Evolutionary conservation across 2,113 vertebrate genomes (phyloP), one percentile per base, ranked within the genome.

Genomic region (Loxodonta africana): DNA sequence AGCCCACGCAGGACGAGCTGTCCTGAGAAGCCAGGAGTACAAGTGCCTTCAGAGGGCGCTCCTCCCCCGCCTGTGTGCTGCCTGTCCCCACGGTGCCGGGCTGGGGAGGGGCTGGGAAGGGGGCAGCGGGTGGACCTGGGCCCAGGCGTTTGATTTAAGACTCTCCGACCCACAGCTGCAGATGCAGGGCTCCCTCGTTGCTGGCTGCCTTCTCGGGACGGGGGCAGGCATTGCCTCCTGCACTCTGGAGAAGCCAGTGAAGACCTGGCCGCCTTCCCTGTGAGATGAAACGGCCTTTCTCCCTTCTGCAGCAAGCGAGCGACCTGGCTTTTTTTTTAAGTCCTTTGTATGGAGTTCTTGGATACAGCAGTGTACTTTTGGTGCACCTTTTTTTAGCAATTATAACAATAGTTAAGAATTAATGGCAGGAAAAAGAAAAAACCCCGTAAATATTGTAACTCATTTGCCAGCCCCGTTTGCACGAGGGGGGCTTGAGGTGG

Each of bases 1-100:
- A 10, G 11, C 11, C 53, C 14, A 14, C 15, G 53, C 9, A 57
- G 53, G 11, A 57, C 15, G 11, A 3, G 53, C 53, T 98, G 96
- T 97, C 93, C 89, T 92, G 73, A 67, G 97, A 98, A 98, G 98
- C 97, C 98, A 98, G 98, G 98, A 99, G 98, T 98, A 99, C 98
- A 99, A 98, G 98, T 99, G 98, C 98, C 98, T 99, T 99, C 98
- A 57, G 83, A 97, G 98, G 98, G 98, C 98, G 88, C 95, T 85
- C 97, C 98, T 98, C 94, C 76, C 96, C 94, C 95, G 97, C 97
- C 57, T 57, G 33, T 33, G 63, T 97, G 91, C 90, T 95, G 94
- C 94, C 88, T 18, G 90, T 95, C 95, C 97, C 92, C 97, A 46
- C 83, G 23, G 15, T 8, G 81, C 85, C n/a, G 74, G 83, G 81